Evolutionary conservation across 2,888 invertebrate species (phyloP), one percentile per base, ranked within the genome.

Genomic region (Bruchidius siliquastri): DNA sequence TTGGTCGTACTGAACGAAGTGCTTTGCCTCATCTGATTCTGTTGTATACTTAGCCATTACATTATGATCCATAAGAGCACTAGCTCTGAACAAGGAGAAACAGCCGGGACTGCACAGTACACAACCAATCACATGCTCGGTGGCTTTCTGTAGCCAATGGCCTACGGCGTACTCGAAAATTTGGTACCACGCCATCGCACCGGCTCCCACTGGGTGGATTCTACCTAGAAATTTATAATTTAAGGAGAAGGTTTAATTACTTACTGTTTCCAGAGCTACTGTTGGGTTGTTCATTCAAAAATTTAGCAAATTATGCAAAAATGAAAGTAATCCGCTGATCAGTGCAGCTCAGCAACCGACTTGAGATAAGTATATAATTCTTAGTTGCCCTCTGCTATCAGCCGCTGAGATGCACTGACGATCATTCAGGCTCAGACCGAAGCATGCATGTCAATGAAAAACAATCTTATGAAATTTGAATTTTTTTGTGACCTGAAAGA

Each of bases 31-130:
- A 74, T 89, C 88, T 0, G 94, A 90, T 77, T 91, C 91, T 0
- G 93, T 92, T 0, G 97, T 96, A 83, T 97, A 97, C 82, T 92
- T 94, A 81, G 91, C 92, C 94, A 96, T 94, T 0, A 97, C 95
- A 82, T 94, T 94, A 84, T 95, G 92, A 80, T 96, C 95, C 96
- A 96, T 96, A 22, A 97, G 88, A 2, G 96, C 95, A 78, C 93
- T 93, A 4, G 94, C 96, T 77, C 96, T 89, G 85, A 96, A 97
- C 66, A 97, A 88, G 0, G 96, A 96, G 87, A 96, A 97, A 86
- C 96, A 97, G 2, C 97, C 96, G 6, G 96, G 96, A 84, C 95
- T 94, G 85, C 96, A 97, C 21, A 97, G 90, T 1, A 97, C 96
- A 85, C 95, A 95, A 18, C 95, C 95, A 79, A 96, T 93, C 83